Percentiles rank a stretch among this genome's conserved stretches.
Conservation (phyloP, 1,140 invertebrate species). For the Trichoplusia ni region DNA sequence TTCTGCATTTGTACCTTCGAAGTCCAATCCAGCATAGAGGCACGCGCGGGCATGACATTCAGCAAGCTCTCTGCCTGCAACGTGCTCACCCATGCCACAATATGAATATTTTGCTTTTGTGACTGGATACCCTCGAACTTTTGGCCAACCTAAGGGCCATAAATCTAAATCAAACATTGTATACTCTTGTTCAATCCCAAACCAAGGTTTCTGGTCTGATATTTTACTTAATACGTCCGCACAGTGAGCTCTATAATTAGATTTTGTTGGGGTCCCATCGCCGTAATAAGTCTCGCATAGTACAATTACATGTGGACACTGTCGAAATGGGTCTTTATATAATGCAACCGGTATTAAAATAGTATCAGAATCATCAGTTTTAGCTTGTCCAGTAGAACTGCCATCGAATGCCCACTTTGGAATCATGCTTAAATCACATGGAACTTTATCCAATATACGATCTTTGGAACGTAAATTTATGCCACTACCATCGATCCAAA, state of each 20-base stretch:
- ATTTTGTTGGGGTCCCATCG: constrained; percentile 72
- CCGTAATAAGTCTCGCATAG: constrained; percentile 86
- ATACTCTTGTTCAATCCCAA: constrained; percentile 94
- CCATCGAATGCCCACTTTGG: constrained; percentile 98
- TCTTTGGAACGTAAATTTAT: constrained; percentile 92
- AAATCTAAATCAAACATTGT: constrained; percentile 90
- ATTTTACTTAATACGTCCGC: constrained; percentile 88
- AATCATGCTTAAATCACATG: constrained; percentile 86
- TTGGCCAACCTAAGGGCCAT: constrained; percentile 94
- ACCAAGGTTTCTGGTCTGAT: constrained; percentile 93
- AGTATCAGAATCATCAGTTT: constrained; percentile 92
- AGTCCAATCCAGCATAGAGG: constrained; percentile 94
- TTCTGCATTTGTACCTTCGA: constrained; percentile 96
- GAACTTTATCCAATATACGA: constrained; percentile 86
- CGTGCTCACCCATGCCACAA: constrained; percentile 97
- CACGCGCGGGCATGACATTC: constrained; percentile 86
- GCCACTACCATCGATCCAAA: constrained; percentile 96
- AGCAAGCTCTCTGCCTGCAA: constrained; percentile 93
- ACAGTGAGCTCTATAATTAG: constrained; percentile 90
- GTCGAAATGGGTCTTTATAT: constrained; percentile 95
- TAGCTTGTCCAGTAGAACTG: constrained; percentile 91
- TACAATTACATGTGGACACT: constrained; percentile 93
- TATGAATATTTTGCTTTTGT: constrained; percentile 79
- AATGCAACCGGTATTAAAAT: constrained; percentile 93
- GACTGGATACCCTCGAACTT: constrained; percentile 86